Conservation (phyloP, 2,888 invertebrate species). For the Pediacus dermestoides region DNA sequence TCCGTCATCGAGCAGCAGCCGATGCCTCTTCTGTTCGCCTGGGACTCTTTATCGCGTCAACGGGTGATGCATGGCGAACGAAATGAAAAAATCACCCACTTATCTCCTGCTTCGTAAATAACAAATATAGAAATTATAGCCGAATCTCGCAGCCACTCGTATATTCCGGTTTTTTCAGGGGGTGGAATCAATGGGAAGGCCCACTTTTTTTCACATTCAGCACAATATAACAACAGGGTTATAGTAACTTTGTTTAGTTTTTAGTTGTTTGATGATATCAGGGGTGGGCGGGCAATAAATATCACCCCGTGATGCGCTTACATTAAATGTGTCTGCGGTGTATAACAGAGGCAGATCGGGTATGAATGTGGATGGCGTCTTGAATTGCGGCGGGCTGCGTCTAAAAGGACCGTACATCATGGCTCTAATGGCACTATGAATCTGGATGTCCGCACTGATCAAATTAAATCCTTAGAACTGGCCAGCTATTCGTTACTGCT, state of each 20-base stretch:
- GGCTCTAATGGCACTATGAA: slow-evolving; percentile 53
- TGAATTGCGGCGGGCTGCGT: slow-evolving; percentile 39
- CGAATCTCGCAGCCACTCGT: slow-evolving; percentile 13
- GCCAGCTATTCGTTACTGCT: slow-evolving; percentile 40
- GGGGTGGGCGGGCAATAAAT: too few relatives aligned
- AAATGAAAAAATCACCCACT: slow-evolving; percentile 36
- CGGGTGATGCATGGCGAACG: slow-evolving; percentile 35
- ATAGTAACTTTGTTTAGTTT: too few relatives aligned
- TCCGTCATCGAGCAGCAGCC: slow-evolving; percentile 7
- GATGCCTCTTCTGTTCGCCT: slow-evolving; percentile 15
- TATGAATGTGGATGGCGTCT: slow-evolving; percentile 33
- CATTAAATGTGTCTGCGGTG: too few relatives aligned
- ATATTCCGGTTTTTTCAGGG: too few relatives aligned
- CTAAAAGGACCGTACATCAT: slow-evolving; percentile 52
- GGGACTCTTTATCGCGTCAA: slow-evolving; percentile 35
- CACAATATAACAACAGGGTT: too few relatives aligned
- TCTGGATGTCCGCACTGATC: slow-evolving; percentile 53
- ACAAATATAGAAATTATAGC: slow-evolving; percentile 37
- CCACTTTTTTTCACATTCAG: too few relatives aligned
- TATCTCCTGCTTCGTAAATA: slow-evolving; percentile 37
- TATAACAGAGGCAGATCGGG: too few relatives aligned
- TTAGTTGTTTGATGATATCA: too few relatives aligned
- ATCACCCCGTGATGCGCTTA: too few relatives aligned
- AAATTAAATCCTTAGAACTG: slow-evolving; percentile 52
- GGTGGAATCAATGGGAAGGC: too few relatives aligned